Percentiles rank a stretch among this genome's conserved stretches.
Conservation (phyloP, 2,113 vertebrate genomes). For the Callocephalon fimbriatum region DNA sequence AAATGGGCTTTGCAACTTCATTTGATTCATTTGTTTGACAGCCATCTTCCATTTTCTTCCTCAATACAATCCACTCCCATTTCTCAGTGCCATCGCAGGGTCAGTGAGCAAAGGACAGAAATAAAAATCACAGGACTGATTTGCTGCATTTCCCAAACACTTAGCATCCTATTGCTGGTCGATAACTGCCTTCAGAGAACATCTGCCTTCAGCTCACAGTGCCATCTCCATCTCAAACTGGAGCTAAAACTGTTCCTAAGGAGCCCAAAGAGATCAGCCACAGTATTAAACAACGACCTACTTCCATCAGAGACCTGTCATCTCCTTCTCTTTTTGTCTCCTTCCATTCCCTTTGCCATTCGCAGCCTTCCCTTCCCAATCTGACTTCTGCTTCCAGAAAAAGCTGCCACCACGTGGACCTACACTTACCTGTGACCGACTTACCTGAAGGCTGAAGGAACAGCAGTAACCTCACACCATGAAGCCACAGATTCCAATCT, state of each 20-base stretch:
- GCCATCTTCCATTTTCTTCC: slow-evolving; percentile 1
- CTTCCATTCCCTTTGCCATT: background rate
- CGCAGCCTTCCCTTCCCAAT: background rate
- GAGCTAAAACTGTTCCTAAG: background rate
- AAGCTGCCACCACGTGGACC: background rate
- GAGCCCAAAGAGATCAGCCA: background rate
- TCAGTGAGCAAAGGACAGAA: background rate
- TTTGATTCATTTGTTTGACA: slow-evolving; percentile 29
- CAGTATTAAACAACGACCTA: background rate
- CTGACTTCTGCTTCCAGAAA: background rate
- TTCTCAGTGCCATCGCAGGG: background rate
- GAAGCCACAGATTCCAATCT: background rate
- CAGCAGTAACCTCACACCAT: background rate
- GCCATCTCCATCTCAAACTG: background rate
- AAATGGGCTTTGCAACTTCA: background rate
- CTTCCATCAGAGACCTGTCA: background rate
- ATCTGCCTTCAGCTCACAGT: background rate
- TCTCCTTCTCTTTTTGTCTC: background rate
- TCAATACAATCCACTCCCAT: background rate
- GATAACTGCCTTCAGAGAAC: slow-evolving; percentile 28
- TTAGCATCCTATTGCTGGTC: slow-evolving; percentile 30
- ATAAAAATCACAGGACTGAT: slow-evolving; percentile 6
- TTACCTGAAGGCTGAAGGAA: background rate
- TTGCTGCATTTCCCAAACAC: slow-evolving; percentile 1
- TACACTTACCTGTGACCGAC: background rate